These are phyloP conservation scores for Manis crassicaudata DNA, from an alignment of 2,797 vertebrate species.

Conservation along the genomic window DNA sequence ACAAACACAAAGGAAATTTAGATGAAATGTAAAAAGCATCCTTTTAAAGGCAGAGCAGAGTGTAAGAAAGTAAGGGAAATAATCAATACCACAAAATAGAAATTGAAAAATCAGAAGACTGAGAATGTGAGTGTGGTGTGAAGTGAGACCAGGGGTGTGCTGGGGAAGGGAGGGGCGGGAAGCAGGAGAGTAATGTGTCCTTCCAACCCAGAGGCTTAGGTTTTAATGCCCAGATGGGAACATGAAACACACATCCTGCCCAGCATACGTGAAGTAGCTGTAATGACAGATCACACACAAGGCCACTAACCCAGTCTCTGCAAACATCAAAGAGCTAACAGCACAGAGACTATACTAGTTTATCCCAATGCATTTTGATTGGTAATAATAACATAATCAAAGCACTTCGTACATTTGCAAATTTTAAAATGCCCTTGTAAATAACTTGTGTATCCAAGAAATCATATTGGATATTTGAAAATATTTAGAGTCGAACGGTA, in stretches of 20 bases:
- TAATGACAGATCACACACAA: not conserved
- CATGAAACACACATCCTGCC: too few relatives aligned
- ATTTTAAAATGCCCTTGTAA: not conserved
- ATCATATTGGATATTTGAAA: not conserved
- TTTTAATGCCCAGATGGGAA: not conserved
- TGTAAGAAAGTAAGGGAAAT: not conserved
- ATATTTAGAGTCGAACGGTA: conserved; percentile 34
- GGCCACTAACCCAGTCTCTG: not conserved
- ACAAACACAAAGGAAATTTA: not conserved
- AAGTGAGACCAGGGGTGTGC: too few relatives aligned
- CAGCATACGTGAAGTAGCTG: not conserved
- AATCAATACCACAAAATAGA: not conserved
- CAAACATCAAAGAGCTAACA: not conserved
- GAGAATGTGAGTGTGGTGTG: not conserved
- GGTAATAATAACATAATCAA: not conserved
- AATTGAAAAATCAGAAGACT: not conserved
- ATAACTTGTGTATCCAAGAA: not conserved
- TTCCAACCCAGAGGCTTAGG: not conserved
- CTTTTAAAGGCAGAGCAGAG: not conserved
- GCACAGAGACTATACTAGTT: not conserved
- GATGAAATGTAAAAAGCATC: not conserved
- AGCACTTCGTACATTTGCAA: not conserved
- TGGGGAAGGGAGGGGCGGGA: not conserved
- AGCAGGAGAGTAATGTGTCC: not conserved
- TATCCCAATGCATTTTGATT: not conserved